phyloP scores from a whole-genome alignment of 1,140 invertebrate species.

The Leucophenga varia region DNA sequence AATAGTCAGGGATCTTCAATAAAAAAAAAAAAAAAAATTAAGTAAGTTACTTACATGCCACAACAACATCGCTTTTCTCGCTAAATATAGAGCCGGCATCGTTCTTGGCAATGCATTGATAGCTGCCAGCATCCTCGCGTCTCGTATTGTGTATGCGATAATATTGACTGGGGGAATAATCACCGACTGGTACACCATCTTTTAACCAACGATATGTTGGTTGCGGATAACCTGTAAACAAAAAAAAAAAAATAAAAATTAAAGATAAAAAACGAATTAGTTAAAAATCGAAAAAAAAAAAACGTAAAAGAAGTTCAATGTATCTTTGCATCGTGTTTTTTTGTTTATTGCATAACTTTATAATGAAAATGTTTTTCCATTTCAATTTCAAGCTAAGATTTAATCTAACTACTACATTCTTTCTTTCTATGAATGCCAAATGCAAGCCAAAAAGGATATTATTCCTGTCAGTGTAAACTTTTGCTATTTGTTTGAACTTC shows the following conservation, averaged over 20 bases:
- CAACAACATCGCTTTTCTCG: constrained; percentile 80
- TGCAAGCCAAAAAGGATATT: constrained; percentile 19
- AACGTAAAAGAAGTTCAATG: too few species aligned
- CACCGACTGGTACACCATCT: constrained; percentile 73
- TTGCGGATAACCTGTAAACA: constrained; percentile 74
- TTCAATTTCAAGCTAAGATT: too few species aligned
- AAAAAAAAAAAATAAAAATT: constrained; percentile 1
- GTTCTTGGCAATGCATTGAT: constrained; percentile 88
- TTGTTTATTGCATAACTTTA: too few species aligned
- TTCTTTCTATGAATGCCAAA: constrained; percentile 9
- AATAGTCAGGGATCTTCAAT: too few species aligned
- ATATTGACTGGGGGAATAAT: constrained; percentile 75
- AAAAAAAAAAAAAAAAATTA: too few species aligned
- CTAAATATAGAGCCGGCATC: constrained; percentile 88
- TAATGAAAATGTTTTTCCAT: too few species aligned
- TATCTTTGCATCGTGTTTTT: too few species aligned
- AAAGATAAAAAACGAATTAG: neutral
- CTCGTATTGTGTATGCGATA: constrained; percentile 79
- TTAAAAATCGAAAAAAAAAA: neutral
- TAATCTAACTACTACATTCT: too few species aligned
- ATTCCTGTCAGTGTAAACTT: constrained; percentile 13
- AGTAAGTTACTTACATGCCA: constrained; percentile 92
- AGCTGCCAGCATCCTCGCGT: constrained; percentile 79
- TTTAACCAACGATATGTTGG: constrained; percentile 89
- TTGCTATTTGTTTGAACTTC: constrained; percentile 26